Percentiles rank a stretch among this genome's conserved stretches.
Evolutionary conservation across 2,888 invertebrate species (phyloP).

Genomic region (Ellobium chinense): DNA sequence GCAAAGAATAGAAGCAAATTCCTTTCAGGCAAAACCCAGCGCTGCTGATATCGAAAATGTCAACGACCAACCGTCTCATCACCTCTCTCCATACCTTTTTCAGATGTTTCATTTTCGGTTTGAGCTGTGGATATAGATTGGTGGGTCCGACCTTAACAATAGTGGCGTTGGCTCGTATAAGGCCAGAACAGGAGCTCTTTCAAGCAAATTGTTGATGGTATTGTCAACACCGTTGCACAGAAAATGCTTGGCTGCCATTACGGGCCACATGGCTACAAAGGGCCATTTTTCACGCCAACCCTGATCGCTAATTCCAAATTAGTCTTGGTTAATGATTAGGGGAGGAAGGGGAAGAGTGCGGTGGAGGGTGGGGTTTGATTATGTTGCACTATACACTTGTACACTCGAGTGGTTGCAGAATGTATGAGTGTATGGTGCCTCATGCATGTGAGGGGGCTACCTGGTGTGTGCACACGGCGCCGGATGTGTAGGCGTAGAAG

Average conservation of each 20-base stretch:
- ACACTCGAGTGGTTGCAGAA: too few relatives aligned
- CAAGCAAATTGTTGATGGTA: slow-evolving; percentile 3
- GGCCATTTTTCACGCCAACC: neutral
- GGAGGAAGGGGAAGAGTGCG: too few relatives aligned
- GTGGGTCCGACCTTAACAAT: neutral
- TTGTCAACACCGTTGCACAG: neutral
- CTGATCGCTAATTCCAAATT: neutral
- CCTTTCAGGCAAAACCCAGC: slow-evolving; percentile 1
- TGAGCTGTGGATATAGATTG: slow-evolving; percentile 9
- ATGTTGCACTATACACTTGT: too few relatives aligned
- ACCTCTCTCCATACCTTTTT: neutral
- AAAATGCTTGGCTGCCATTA: neutral
- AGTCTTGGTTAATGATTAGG: neutral
- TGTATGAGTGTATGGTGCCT: too few relatives aligned
- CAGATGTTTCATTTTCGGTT: neutral
- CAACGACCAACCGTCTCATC: neutral
- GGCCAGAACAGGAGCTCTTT: neutral
- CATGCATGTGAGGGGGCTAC: too few relatives aligned
- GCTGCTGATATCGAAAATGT: neutral
- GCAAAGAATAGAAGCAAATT: neutral
- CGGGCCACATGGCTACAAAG: neutral
- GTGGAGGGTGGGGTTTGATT: too few relatives aligned
- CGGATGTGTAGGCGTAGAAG: too few relatives aligned
- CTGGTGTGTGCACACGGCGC: too few relatives aligned
- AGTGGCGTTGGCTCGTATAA: slow-evolving; percentile 1